Evolutionary conservation across 2,888 invertebrate species (phyloP).

Genomic region (Reticulitermes lucifugus): DNA sequence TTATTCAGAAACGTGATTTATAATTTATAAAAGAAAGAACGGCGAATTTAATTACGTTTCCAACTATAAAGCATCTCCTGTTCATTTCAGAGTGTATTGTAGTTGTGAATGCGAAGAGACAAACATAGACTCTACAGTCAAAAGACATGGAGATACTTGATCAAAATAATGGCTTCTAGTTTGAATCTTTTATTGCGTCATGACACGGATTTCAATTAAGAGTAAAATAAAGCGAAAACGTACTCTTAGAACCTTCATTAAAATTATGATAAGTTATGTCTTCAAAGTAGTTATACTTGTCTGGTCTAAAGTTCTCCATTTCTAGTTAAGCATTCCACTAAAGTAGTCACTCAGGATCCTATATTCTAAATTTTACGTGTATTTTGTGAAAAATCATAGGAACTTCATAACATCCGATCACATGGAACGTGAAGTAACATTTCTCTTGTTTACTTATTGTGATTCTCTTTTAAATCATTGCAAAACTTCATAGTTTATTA

Average conservation of each 20-base stretch:
- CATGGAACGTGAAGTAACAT: neutral
- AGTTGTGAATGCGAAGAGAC: neutral
- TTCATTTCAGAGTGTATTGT: neutral
- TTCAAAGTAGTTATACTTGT: neutral
- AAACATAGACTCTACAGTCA: neutral
- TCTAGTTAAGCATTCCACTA: neutral
- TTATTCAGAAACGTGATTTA: too few species aligned
- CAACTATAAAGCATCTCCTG: neutral
- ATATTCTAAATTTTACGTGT: neutral
- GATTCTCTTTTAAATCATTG: neutral
- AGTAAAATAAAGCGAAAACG: neutral
- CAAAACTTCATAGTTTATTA: too few species aligned
- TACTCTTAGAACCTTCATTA: neutral
- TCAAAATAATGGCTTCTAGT: neutral
- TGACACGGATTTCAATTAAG: constrained; percentile 3
- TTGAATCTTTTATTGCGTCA: neutral
- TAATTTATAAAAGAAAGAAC: too few species aligned
- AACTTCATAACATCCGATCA: neutral
- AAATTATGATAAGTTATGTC: constrained; percentile 3
- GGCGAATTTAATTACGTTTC: too few species aligned
- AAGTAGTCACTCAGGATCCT: neutral
- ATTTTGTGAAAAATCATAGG: too few species aligned
- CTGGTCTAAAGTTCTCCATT: neutral
- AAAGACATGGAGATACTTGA: neutral
- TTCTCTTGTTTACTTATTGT: neutral